phyloP scores from a whole-genome alignment of 64 coral and sea anemone genomes.

The Pocillopora damicornis region DNA sequence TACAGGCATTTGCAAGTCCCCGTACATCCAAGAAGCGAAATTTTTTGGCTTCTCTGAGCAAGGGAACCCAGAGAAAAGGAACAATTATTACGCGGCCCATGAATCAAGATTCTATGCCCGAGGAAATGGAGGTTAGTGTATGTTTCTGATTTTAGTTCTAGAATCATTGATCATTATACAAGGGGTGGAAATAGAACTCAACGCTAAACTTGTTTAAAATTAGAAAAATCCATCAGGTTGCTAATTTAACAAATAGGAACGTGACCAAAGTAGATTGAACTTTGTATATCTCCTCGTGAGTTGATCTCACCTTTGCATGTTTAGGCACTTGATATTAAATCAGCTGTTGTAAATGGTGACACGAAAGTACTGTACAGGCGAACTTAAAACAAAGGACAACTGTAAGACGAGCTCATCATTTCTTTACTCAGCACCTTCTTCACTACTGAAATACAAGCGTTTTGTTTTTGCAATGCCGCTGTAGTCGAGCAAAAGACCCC shows the following conservation, averaged over 20 bases:
- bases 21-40: conserved; percentile 12
- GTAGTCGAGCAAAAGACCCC: no score
- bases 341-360: no score
- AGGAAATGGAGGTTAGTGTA: not conserved
- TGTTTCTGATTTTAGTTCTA: not conserved
- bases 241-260: not conserved
- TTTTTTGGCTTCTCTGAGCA: conserved; percentile 25
- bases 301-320: not conserved
- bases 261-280: not conserved
- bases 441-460: no score
- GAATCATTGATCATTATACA: not conserved
- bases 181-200: not conserved
- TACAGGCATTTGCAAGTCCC: conserved; percentile 9
- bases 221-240: not conserved
- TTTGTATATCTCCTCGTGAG: not conserved
- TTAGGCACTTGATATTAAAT: no score
- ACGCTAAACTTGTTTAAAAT: no score
- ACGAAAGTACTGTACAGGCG: no score
- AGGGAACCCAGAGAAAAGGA: conserved; percentile 6
- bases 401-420: no score
- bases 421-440: no score
- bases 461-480: no score
- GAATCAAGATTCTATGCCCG: conserved; percentile 18
- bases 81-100: conserved; percentile 20
- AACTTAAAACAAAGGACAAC: no score